Conservation (phyloP, 2,113 vertebrate genomes). For the Pionites leucogaster region DNA sequence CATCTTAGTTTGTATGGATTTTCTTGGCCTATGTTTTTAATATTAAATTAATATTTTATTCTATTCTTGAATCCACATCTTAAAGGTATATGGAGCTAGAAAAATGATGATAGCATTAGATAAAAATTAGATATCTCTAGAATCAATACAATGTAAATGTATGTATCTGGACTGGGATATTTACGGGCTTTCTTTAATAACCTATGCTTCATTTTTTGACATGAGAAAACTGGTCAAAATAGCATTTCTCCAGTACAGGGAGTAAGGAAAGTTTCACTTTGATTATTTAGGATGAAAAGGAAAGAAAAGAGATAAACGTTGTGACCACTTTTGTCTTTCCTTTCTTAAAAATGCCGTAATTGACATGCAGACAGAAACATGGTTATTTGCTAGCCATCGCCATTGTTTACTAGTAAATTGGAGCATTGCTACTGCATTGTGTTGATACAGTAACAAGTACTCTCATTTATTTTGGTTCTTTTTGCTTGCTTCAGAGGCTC, state of each 20-base stretch:
- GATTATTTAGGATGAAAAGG: neutral
- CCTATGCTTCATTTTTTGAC: neutral
- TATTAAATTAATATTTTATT: neutral
- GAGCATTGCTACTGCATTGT: neutral
- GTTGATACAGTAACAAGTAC: neutral
- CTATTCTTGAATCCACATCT: neutral
- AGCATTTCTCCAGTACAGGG: neutral
- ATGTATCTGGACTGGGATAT: neutral
- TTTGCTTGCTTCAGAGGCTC: neutral
- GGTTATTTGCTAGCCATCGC: neutral
- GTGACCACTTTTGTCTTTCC: neutral
- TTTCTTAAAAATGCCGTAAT: neutral
- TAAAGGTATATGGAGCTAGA: neutral
- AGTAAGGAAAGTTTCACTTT: neutral
- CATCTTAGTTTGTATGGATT: neutral
- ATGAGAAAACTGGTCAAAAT: neutral
- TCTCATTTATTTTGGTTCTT: neutral
- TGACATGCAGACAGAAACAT: neutral
- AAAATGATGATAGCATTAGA: neutral
- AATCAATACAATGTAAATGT: neutral
- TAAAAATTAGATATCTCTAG: neutral
- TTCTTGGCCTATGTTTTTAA: neutral
- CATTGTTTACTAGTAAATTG: neutral
- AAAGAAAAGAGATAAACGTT: neutral
- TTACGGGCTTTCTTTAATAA: neutral